These are phyloP conservation scores for Chrysemys picta DNA, from an alignment of 2,113 vertebrate genomes.

Conservation along the genomic window DNA sequence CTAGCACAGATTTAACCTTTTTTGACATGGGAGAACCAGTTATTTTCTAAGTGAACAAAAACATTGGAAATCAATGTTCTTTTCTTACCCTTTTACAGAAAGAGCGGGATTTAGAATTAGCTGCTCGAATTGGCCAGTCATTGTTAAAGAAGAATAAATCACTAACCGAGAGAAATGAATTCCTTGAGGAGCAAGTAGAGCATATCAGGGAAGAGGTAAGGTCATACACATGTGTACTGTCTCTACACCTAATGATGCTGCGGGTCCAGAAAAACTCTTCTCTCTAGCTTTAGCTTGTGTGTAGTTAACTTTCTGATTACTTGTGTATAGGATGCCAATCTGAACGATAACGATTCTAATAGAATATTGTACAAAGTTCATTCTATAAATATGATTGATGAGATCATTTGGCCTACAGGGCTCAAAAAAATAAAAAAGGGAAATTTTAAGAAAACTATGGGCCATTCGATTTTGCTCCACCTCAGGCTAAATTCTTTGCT, in stretches of 20 bases:
- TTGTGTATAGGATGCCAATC: not conserved
- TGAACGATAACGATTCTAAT: not conserved
- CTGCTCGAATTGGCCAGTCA: slow-evolving; percentile 96
- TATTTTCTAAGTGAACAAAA: not conserved
- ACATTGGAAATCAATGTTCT: not conserved
- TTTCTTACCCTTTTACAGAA: slow-evolving; percentile 82
- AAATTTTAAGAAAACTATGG: not conserved
- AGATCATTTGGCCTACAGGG: not conserved
- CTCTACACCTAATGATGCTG: not conserved
- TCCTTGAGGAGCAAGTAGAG: slow-evolving; percentile 95
- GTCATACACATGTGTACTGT: not conserved
- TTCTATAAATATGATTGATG: not conserved
- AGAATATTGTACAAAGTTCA: not conserved
- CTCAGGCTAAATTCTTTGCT: not conserved
- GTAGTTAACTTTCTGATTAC: not conserved
- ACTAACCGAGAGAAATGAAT: slow-evolving; percentile 93
- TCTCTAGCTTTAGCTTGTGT: not conserved
- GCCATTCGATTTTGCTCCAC: not conserved
- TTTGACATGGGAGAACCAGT: not conserved
- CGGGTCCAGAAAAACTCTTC: not conserved
- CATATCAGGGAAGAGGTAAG: slow-evolving; percentile 96
- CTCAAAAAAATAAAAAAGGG: not conserved
- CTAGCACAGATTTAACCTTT: not conserved
- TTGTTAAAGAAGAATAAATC: slow-evolving; percentile 98
- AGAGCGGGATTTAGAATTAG: slow-evolving; percentile 98